Conservation (phyloP, 2,888 invertebrate genomes). For the Liodrosophila aerea region DNA sequence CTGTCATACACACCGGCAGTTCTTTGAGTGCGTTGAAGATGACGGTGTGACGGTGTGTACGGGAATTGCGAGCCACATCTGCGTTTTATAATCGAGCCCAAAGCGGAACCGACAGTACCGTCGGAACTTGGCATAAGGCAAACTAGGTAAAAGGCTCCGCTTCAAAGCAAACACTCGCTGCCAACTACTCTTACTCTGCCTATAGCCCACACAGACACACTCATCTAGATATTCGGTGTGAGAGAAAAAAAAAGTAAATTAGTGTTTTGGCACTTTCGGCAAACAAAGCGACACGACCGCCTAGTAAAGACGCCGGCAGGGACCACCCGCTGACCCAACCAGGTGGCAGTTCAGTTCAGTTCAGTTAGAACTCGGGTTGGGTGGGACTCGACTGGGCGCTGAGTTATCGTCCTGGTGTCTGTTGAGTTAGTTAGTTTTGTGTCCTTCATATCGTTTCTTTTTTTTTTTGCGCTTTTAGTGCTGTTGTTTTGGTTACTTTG, state of each 20-base stretch:
- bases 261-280: constrained; percentile 79
- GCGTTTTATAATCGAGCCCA: constrained; percentile 68
- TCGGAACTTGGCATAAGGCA: constrained; percentile 21
- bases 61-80: constrained; percentile 65
- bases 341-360: constrained; percentile 68
- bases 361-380: constrained; percentile 1
- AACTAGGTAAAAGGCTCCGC: constrained; percentile 8
- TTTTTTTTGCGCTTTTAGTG: no score
- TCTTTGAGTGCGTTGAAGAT: constrained; percentile 13
- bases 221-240: constrained; percentile 23
- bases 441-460: constrained; percentile 41
- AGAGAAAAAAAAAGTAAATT: constrained; percentile 74
- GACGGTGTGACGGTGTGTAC: constrained; percentile 15
- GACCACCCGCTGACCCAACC: constrained; percentile 48
- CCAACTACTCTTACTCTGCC: constrained; percentile 29
- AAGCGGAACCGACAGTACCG: constrained; percentile 29
- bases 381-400: constrained; percentile 44
- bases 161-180: constrained; percentile 4
- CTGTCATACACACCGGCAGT: neutral
- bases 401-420: constrained; percentile 63
- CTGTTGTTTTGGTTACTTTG: no score
- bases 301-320: constrained; percentile 5
- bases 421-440: constrained; percentile 72
- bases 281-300: constrained; percentile 55
- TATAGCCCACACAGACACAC: constrained; percentile 3